Percentiles rank a stretch among this genome's conserved stretches.
phyloP scores from a whole-genome alignment of 2,797 vertebrate genomes.

The Lagorchestes hirsutus region DNA sequence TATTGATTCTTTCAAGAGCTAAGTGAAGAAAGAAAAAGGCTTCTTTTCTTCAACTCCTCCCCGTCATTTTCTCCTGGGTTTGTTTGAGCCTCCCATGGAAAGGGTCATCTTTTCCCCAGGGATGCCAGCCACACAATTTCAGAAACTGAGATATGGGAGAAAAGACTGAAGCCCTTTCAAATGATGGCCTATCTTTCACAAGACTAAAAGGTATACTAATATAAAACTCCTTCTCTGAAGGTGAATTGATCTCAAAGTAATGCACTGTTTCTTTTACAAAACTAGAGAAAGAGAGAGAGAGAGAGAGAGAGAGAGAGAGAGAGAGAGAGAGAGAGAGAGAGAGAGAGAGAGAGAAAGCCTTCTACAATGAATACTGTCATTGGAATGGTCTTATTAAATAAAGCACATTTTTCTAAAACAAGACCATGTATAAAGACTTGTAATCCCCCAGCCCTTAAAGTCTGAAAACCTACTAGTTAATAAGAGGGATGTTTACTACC shows the following conservation, averaged over 20 bases:
- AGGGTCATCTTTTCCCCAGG: slow-evolving; percentile 36
- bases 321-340: background rate
- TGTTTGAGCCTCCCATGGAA: slow-evolving; percentile 8
- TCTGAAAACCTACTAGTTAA: slow-evolving; percentile 58
- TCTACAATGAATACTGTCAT: slow-evolving; percentile 30
- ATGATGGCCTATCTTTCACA: slow-evolving; percentile 29
- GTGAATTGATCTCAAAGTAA: slow-evolving; percentile 50
- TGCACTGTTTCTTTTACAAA: background rate
- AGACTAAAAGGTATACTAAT: slow-evolving; percentile 8
- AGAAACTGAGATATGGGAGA: slow-evolving; percentile 9
- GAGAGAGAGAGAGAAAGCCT: background rate
- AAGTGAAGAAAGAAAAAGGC: slow-evolving; percentile 56
- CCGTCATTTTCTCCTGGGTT: slow-evolving; percentile 48
- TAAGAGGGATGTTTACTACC: slow-evolving; percentile 49
- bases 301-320: background rate
- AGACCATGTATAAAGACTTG: background rate
- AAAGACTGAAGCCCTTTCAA: slow-evolving; percentile 31
- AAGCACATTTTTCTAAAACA: background rate
- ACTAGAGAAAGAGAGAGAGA: background rate
- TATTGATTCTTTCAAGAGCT: slow-evolving; percentile 71
- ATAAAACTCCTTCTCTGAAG: slow-evolving; percentile 24
- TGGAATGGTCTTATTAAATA: background rate
- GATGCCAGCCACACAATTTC: slow-evolving; percentile 44
- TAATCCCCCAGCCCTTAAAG: background rate
- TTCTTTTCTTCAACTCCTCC: slow-evolving; percentile 47